phyloP scores from a whole-genome alignment of 2,888 invertebrate species.

The Acleris emargana region DNA sequence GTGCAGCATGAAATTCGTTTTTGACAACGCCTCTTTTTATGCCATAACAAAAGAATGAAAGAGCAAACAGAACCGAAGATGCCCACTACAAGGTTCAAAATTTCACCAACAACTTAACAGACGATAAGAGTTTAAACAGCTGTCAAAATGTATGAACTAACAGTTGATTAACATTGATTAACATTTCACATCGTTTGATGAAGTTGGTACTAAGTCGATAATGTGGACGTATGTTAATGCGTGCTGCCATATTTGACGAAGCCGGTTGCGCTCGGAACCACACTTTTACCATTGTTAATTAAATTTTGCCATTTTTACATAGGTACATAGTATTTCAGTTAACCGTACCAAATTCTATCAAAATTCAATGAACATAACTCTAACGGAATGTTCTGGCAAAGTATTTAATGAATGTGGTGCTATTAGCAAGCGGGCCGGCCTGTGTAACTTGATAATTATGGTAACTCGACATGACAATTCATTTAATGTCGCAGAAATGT shows the following conservation, averaged over 20 bases:
- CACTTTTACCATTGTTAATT: slow-evolving; percentile 9
- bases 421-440: slow-evolving; percentile 26
- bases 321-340: slow-evolving; percentile 11
- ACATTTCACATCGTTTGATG: too few relatives aligned
- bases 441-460: slow-evolving; percentile 52
- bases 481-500: slow-evolving; percentile 72
- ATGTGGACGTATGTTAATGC: background rate
- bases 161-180: too few relatives aligned
- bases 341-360: slow-evolving; percentile 15
- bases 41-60: too few relatives aligned
- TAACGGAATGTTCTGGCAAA: slow-evolving; percentile 20
- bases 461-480: slow-evolving; percentile 68
- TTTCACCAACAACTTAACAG: too few relatives aligned
- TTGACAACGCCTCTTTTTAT: too few relatives aligned
- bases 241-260: background rate
- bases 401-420: slow-evolving; percentile 30
- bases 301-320: slow-evolving; percentile 1
- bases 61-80: too few relatives aligned
- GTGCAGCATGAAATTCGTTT: too few relatives aligned
- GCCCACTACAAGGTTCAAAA: too few relatives aligned
- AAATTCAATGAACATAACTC: slow-evolving; percentile 33
- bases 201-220: background rate
- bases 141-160: too few relatives aligned
- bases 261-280: background rate
- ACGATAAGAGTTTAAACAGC: too few relatives aligned